Conservation (phyloP, 2,888 invertebrate species). For the Hesperia comma region DNA sequence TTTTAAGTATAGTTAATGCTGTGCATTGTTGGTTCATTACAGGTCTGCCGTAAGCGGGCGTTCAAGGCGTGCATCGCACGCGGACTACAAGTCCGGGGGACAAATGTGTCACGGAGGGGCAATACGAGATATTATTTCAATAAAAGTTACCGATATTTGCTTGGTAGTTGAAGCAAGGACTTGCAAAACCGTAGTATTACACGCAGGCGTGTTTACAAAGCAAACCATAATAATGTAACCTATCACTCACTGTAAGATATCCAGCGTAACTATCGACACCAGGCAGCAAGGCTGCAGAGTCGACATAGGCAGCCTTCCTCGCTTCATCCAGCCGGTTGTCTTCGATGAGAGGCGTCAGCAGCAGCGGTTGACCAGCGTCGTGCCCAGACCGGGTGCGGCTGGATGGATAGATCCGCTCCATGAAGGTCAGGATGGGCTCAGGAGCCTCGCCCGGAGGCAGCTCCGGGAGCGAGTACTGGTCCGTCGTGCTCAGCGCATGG, state of each 20-base stretch:
- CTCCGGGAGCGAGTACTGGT: constrained; percentile 63
- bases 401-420: constrained; percentile 68
- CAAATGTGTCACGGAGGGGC: no score
- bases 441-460: constrained; percentile 76
- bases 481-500: constrained; percentile 48
- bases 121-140: no score
- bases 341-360: constrained; percentile 83
- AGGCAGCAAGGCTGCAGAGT: constrained; percentile 67
- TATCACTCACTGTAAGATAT: constrained; percentile 73
- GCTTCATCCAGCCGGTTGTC: constrained; percentile 79
- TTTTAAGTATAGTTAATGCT: no score
- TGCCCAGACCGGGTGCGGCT: constrained; percentile 55
- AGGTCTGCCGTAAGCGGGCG: no score
- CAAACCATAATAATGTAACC: neutral
- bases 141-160: no score
- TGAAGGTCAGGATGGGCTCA: constrained; percentile 72
- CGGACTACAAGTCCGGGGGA: no score
- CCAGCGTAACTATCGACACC: constrained; percentile 79
- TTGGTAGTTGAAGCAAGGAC: no score
- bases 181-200: no score
- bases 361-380: constrained; percentile 79
- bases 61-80: no score
- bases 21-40: no score
- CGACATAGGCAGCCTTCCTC: constrained; percentile 70
- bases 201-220: no score